Percentiles rank a stretch among this genome's conserved stretches.
phyloP scores from a whole-genome alignment of 2,797 vertebrate genomes.

The Anniella stebbinsi region DNA sequence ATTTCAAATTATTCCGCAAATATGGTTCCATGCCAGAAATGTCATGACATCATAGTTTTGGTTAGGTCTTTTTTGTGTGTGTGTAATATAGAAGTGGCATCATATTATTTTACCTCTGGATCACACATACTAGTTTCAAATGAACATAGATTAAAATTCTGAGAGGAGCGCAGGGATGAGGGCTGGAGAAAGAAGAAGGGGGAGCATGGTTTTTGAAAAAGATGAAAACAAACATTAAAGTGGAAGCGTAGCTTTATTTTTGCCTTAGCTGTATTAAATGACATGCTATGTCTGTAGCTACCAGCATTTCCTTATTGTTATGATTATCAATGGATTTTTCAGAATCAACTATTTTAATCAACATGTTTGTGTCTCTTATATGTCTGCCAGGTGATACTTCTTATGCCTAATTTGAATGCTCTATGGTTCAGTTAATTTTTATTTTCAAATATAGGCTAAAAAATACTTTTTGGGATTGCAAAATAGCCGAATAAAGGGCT shows the following conservation, averaged over 20 bases:
- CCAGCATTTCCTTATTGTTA: background rate
- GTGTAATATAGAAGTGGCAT: background rate
- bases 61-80: background rate
- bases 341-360: background rate
- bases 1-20: background rate
- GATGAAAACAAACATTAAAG: background rate
- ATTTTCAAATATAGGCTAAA: background rate
- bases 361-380: background rate
- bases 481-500: background rate
- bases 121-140: background rate
- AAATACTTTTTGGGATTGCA: background rate
- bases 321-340: background rate
- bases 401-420: background rate
- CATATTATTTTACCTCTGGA: background rate
- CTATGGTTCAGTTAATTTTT: background rate
- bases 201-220: background rate
- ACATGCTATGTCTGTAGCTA: background rate
- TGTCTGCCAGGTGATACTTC: background rate
- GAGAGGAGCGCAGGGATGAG: background rate
- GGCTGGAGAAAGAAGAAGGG: background rate
- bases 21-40: background rate
- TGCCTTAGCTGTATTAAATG: background rate
- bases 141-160: background rate
- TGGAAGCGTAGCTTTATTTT: background rate
- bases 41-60: background rate